Base-by-base conservation (phyloP, 2,888 invertebrate species). In the Callyntrura sp. region DNA sequence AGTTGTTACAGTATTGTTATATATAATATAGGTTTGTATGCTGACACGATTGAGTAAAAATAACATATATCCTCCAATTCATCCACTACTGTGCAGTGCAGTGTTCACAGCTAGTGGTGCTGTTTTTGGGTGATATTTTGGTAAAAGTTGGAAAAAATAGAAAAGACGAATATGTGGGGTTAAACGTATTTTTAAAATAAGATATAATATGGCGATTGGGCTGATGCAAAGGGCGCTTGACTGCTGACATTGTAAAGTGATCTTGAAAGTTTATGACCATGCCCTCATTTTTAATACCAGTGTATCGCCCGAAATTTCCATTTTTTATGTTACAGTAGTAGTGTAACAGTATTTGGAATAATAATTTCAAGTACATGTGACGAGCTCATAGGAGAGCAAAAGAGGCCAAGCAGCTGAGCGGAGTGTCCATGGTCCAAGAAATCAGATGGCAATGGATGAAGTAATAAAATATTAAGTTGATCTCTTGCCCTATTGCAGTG, bases 191-290 rank as follows among this genome's bases (percentile, higher is more conserved):
- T 43, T 43, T 73, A 45, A n/a, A 25, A 68, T 9, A n/a, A 4
- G 68, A 35, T 43, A 35, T 43, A n/a, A n/a, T 28, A 6, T 43
- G 43, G 12, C 35, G 70, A n/a, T 35, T 70, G 14, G 1, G 14
- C 35, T 25, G 5, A 20, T 73, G 20, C 1, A 73, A 51, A 23
- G 14, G 48, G 51, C 55, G 9, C 28, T 8, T 0, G 12, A 57
- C 14, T 81, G 17, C 9, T 60, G 81, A 81, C 81, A 60, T 81
- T 62, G 81, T 43, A 62, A 23, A 28, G 55, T 35, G 60, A 57
- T 81, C 57, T 60, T 57, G 81, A 81, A 81, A 81, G 48, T 55
- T 35, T 62, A 28, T 81, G 81, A 43, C 57, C 81, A 57, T 81
- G 81, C 17, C 60, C 81, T 78, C 43, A 28, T 60, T 60, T 35